A percentile compares a stretch with the other conserved stretches of the same genome.
These are phyloP conservation scores for Phocoena phocoena DNA, from an alignment of 2,113 vertebrate species.

Conservation along the genomic window DNA sequence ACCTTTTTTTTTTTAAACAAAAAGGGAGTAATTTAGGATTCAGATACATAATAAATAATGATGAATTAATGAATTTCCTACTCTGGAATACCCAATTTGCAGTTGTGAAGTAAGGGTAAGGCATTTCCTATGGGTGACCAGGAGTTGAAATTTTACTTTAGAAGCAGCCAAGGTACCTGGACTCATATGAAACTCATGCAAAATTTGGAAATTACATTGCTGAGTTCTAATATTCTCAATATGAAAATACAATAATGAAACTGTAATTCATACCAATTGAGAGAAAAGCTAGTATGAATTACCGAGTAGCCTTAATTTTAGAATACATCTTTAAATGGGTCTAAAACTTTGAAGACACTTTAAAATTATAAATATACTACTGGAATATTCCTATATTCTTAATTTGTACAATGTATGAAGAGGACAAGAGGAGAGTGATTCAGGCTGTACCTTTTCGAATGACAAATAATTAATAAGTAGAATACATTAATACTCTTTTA, in stretches of 20 bases:
- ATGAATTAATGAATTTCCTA: conserved; percentile 16
- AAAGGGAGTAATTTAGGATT: conserved; percentile 48
- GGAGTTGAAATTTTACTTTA: conserved; percentile 42
- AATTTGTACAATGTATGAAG: not conserved
- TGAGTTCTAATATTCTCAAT: not conserved
- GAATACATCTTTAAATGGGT: not conserved
- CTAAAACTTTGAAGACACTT: conserved; percentile 14
- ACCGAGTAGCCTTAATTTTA: conserved; percentile 4
- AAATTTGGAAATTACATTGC: not conserved
- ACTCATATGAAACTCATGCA: not conserved
- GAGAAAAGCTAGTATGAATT: not conserved
- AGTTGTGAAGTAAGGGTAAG: not conserved
- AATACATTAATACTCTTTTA: not conserved
- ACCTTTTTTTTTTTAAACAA: not conserved
- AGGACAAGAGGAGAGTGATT: not conserved
- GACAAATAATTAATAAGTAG: conserved; percentile 25
- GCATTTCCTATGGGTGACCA: not conserved
- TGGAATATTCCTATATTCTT: not conserved
- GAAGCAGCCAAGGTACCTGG: not conserved
- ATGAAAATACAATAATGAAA: conserved; percentile 37
- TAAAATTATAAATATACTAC: not conserved
- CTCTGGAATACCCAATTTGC: conserved; percentile 4
- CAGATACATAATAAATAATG: conserved; percentile 38
- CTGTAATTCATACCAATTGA: not conserved
- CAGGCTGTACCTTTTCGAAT: not conserved